phyloP scores from a whole-genome alignment of 37 sponge, comb jelly and placozoan species.

The Agelas oroides region DNA sequence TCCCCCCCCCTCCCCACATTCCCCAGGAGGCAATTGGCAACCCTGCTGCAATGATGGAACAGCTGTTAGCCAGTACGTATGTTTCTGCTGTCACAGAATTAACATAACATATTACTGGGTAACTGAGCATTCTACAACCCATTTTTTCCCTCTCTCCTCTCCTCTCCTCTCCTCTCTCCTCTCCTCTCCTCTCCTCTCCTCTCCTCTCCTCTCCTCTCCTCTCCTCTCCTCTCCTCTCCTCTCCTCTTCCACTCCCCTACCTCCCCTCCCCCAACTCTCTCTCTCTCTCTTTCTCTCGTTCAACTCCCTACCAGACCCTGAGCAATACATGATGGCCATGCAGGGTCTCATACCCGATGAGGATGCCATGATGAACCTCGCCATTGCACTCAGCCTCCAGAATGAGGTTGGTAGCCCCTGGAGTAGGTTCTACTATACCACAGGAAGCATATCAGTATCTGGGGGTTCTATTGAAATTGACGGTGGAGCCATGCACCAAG shows the following conservation, averaged over 20 bases:
- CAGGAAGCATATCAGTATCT: not conserved
- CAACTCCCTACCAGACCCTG: conserved; percentile 39
- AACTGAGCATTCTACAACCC: too few relatives aligned
- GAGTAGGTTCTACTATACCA: not conserved
- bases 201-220: conserved; percentile 1
- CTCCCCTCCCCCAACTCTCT: not conserved
- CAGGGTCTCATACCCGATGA: conserved; percentile 68
- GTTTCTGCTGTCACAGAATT: too few relatives aligned
- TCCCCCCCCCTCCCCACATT: not conserved
- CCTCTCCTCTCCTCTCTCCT: conserved; percentile 14
- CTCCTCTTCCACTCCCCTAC: not conserved
- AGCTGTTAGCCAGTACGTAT: conserved; percentile 56
- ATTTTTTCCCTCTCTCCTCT: conserved; percentile 11
- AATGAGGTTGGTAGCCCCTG: conserved; percentile 24
- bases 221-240: not conserved
- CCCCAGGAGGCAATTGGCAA: conserved; percentile 20
- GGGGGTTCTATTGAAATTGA: too few relatives aligned
- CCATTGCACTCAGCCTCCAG: conserved; percentile 81
- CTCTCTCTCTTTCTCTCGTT: not conserved
- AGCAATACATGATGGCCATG: conserved; percentile 72
- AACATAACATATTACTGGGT: too few relatives aligned
- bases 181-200: not conserved
- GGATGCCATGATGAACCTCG: conserved; percentile 93
- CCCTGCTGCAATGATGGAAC: conserved; percentile 53
- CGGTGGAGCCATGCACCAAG: too few relatives aligned